These are phyloP conservation scores for Chrysemys picta DNA, from an alignment of 2,113 vertebrate species.

Conservation along the genomic window DNA sequence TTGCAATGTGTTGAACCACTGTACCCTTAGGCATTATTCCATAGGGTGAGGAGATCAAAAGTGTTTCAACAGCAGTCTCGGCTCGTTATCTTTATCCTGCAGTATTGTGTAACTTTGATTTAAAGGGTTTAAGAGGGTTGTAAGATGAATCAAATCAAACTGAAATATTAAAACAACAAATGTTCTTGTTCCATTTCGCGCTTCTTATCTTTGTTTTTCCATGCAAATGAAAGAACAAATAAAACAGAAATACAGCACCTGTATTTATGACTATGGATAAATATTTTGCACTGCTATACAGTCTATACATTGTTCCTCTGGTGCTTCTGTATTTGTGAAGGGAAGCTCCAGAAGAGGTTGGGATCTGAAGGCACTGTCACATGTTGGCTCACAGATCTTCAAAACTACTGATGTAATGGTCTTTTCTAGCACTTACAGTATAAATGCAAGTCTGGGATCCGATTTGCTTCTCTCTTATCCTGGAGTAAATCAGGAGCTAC, in stretches of 20 bases:
- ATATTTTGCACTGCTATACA: background rate
- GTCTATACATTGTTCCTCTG: fast-evolving
- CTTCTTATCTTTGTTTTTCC: background rate
- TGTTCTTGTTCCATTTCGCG: background rate
- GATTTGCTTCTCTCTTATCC: background rate
- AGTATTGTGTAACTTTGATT: conserved; percentile 5
- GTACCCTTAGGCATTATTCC: background rate
- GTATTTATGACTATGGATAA: background rate
- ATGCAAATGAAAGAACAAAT: background rate
- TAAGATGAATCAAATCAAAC: conserved; percentile 1
- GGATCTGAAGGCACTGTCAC: background rate
- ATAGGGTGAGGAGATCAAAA: background rate
- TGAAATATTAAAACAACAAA: background rate
- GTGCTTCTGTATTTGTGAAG: fast-evolving
- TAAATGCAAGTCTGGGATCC: background rate
- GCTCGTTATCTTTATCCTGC: background rate
- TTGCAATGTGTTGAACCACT: background rate
- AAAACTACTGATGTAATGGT: background rate
- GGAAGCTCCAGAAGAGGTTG: background rate
- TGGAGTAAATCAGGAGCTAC: background rate
- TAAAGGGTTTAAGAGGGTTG: background rate
- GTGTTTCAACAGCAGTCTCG: background rate
- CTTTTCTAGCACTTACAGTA: background rate
- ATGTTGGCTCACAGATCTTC: background rate
- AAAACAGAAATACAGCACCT: background rate